A percentile compares a stretch with the other conserved stretches of the same genome.
Evolutionary conservation across 2,797 vertebrate genomes (phyloP).

Genomic region (Nasua narica): DNA sequence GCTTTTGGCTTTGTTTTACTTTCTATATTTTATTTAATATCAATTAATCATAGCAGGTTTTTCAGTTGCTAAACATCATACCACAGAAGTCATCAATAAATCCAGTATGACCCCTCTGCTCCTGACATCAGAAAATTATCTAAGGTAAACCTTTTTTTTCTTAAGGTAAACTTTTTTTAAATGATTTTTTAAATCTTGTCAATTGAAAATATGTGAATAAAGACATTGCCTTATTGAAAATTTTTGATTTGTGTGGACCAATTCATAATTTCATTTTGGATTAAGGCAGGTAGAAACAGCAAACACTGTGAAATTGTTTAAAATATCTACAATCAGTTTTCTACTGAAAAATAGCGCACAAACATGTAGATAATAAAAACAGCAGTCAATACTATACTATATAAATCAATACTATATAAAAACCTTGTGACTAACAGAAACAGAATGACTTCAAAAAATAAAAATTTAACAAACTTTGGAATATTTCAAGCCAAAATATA

Average conservation of each 20-base stretch:
- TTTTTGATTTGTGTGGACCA: not conserved
- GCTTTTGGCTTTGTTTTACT: not conserved
- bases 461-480: not conserved
- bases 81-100: not conserved
- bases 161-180: not conserved
- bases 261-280: constrained; percentile 43
- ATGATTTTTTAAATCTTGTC: not conserved
- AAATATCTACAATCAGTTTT: constrained; percentile 29
- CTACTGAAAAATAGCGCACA: not conserved
- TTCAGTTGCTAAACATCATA: not conserved
- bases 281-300: not conserved
- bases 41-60: not conserved
- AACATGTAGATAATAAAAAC: not conserved
- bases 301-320: constrained; percentile 15
- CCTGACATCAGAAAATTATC: not conserved
- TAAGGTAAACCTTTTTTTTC: not conserved
- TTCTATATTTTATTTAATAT: not conserved
- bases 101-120: not conserved
- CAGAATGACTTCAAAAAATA: not conserved
- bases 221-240: constrained; percentile 5
- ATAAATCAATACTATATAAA: not conserved
- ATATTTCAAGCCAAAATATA: not conserved
- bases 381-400: not conserved
- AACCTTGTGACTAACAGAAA: not conserved
- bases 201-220: not conserved